Evolutionary conservation across 2,113 vertebrate species (phyloP), one percentile per base, ranked within the genome.

Genomic region (Echinops telfairi): DNA sequence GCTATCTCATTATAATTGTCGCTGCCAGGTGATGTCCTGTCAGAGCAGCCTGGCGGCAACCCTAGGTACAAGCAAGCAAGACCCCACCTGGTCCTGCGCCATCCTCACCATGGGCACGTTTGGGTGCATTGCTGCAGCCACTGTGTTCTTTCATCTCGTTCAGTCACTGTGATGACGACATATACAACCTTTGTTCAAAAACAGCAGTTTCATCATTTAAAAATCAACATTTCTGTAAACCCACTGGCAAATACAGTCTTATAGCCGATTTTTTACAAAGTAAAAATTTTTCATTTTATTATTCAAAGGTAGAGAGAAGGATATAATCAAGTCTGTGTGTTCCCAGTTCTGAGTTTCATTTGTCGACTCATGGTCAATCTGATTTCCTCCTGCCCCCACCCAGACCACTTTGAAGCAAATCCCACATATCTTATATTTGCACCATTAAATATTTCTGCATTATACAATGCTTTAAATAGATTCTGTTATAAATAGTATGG

Each of bases 341-440:
- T 80, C 81, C 9, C 6, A 29, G 27, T 31, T 58, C n/a, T 33
- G 78, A 31, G 16, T 76, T 70, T 85, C n/a, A 11, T 19, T 68
- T 29, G 79, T 62, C 75, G 78, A 5, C 29, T 70, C 10, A 0
- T 5, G 22, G 22, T 11, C 79, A 80, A 6, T 57, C 23, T 86
- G 78, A 1, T 53, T 82, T 91, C 43, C 7, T 58, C 31, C 25
- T 84, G 47, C 47, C 19, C 29, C 78, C 53, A 31, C n/a, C 16
- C 57, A 70, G 16, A 76, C 91, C 82, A 91, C 77, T 93, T 79
- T 95, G 64, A 94, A 87, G 58, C 66, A 83, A 82, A 88, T 92
- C n/a, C 33, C 64, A 86, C 11, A 2, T 25, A 88, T 53, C 47
- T 78, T 43, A 76, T 70, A 92, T 53, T 94, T 94, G 92, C 38